phyloP scores from a whole-genome alignment of 2,113 vertebrate genomes.

The Equus quagga region DNA sequence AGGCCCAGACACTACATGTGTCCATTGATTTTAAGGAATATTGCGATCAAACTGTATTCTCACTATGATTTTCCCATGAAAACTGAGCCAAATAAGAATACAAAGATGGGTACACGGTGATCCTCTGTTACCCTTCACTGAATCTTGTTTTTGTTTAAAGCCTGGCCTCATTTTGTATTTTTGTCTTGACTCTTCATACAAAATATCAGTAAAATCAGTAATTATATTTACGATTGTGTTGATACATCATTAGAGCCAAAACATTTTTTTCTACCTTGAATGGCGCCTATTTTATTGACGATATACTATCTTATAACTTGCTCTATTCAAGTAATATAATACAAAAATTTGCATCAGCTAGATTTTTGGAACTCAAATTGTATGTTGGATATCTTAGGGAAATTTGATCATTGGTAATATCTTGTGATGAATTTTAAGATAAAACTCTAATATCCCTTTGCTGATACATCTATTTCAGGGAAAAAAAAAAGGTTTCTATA shows the following conservation, averaged over 20 bases:
- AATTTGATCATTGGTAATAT: not conserved
- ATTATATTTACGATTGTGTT: not conserved
- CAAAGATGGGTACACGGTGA: not conserved
- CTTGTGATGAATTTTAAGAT: conserved; percentile 24
- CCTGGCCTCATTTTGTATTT: not conserved
- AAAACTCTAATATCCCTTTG: conserved; percentile 14
- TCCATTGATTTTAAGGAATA: not conserved
- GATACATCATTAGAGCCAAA: not conserved
- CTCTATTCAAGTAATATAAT: conserved; percentile 14
- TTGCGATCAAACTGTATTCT: not conserved
- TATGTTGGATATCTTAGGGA: not conserved
- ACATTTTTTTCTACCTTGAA: not conserved
- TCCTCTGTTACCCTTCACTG: no score
- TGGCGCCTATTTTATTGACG: conserved; percentile 3
- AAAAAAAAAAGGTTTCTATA: not conserved
- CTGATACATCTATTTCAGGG: not conserved
- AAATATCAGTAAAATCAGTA: not conserved
- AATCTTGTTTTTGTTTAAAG: not conserved
- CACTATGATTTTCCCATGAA: not conserved
- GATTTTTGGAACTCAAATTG: not conserved
- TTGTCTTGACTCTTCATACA: not conserved
- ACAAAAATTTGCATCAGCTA: conserved; percentile 10
- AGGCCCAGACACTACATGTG: not conserved
- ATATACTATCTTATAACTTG: not conserved
- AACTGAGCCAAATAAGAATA: not conserved